phyloP scores from a whole-genome alignment of 92 coral and sea anemone species.

The Palythoa caribaeorum region DNA sequence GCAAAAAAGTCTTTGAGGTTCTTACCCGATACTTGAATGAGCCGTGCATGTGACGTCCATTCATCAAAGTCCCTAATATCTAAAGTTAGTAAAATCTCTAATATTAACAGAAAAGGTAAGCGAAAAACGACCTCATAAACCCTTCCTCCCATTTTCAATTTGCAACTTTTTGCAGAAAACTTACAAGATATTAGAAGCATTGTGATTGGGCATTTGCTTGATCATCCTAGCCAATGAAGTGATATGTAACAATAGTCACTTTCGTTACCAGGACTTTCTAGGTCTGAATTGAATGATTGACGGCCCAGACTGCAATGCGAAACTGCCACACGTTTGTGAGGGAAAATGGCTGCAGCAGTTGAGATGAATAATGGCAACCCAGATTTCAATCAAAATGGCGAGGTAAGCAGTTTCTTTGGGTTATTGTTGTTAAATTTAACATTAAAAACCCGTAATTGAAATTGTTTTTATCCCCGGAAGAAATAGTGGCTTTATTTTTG shows the following conservation, averaged over 20 bases:
- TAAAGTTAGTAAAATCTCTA: conserved; percentile 79
- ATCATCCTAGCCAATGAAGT: conserved; percentile 37
- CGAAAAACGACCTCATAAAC: conserved; percentile 78
- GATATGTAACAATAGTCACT: neutral
- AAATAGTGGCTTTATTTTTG: neutral
- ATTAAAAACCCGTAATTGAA: neutral
- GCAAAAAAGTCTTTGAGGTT: neutral
- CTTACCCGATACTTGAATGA: conserved; percentile 81
- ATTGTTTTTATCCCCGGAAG: neutral
- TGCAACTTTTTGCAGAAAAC: neutral
- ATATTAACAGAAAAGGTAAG: conserved; percentile 83
- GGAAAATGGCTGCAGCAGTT: conserved; percentile 34
- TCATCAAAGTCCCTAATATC: conserved; percentile 69
- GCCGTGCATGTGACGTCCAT: conserved; percentile 69
- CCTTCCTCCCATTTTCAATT: conserved; percentile 74
- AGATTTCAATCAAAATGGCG: conserved; percentile 47
- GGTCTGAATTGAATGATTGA: conserved; percentile 9
- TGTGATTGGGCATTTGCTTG: conserved; percentile 42
- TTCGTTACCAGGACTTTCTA: conserved; percentile 26
- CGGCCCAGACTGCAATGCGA: conserved; percentile 38
- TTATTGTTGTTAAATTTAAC: neutral
- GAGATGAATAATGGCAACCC: conserved; percentile 39
- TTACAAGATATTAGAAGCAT: conserved; percentile 5
- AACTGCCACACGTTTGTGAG: conserved; percentile 17
- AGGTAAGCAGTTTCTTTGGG: conserved; percentile 13